Base-by-base conservation (phyloP, 2,888 invertebrate species). In the Entomobrya multifasciata region DNA sequence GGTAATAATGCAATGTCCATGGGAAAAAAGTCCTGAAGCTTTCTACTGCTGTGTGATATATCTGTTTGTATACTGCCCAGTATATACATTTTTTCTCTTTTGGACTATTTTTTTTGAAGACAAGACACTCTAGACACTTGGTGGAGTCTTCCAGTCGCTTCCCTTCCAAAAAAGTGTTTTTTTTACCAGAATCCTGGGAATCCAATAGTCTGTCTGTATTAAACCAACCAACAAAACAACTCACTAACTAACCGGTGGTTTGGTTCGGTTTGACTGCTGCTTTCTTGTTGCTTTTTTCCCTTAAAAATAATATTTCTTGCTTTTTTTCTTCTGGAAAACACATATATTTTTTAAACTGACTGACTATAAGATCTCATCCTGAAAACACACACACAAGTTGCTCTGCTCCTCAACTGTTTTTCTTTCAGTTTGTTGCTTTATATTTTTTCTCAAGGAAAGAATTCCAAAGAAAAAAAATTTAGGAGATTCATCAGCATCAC, bases 161-260 rank as follows among this genome's bases (percentile, higher is more conserved):
- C 22, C 17, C 4, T 36, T 65, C 30, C n/a, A 36, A 65, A 5
- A n/a, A n/a, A n/a, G 36, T 30, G 17, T 60, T 60, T 60, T 72
- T 70, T 74, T 86, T 80, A 57, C 65, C 80, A 80, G 79, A 85
- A 78, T 78, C 72, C 79, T 85, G 85, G 79, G 86, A 86, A 86
- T 80, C 86, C 74, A 86, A 86, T 80, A 62, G 86, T 55, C 80
- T 86, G 86, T 86, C n/a, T n/a, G n/a, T n/a, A n/a, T n/a, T n/a
- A n/a, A n/a, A n/a, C n/a, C n/a, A n/a, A n/a, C n/a, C n/a, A 80
- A 86, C 86, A 74, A 86, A 86, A 80, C 86, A 86, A 80, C 86
- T 86, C 80, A 76, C 86, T 86, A 86, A 86, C 86, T 74, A 86
- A 80, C 86, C 80, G 74, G 86, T 79, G 80, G 86, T 86, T 86